Percentiles rank a stretch among this genome's conserved stretches.
Conservation (phyloP, 2,888 invertebrate genomes). For the Xestoiulus laeticollis region DNA sequence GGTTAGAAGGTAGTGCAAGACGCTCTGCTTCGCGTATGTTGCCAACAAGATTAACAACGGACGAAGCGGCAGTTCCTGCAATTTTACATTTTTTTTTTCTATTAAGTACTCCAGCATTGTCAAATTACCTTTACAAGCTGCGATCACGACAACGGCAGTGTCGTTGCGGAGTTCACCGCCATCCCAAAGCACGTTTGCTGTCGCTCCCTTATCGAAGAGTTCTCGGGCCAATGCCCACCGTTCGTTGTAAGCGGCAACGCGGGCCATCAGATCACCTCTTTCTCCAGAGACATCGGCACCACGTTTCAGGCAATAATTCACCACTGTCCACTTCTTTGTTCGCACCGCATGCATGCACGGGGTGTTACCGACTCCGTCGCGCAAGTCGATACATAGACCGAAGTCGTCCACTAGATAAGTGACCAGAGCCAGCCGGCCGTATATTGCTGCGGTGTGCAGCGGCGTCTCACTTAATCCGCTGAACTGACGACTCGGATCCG, state of each 20-base stretch:
- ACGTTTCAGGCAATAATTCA: not conserved
- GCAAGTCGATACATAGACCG: not conserved
- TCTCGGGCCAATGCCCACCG: not conserved
- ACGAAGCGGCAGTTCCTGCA: not conserved
- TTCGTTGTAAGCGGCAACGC: not conserved
- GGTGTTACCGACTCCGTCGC: not conserved
- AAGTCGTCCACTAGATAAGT: not conserved
- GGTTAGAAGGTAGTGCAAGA: not conserved
- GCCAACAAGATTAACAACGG: not conserved
- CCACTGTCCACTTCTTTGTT: not conserved
- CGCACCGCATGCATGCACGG: not conserved
- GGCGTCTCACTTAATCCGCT: not conserved
- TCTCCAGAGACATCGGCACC: not conserved
- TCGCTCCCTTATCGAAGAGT: not conserved
- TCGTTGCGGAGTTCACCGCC: not conserved
- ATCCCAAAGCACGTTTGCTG: not conserved
- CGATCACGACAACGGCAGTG: not conserved
- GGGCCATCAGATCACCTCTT: not conserved
- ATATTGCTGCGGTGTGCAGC: not conserved
- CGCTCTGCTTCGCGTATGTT: not conserved
- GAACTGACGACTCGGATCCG: not conserved
- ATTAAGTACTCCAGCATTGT: not conserved
- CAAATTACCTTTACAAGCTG: not conserved
- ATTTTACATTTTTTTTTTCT: not conserved
- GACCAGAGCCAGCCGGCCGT: not conserved